These are phyloP conservation scores for Riparia riparia DNA, from an alignment of 2,113 vertebrate genomes.

Conservation along the genomic window DNA sequence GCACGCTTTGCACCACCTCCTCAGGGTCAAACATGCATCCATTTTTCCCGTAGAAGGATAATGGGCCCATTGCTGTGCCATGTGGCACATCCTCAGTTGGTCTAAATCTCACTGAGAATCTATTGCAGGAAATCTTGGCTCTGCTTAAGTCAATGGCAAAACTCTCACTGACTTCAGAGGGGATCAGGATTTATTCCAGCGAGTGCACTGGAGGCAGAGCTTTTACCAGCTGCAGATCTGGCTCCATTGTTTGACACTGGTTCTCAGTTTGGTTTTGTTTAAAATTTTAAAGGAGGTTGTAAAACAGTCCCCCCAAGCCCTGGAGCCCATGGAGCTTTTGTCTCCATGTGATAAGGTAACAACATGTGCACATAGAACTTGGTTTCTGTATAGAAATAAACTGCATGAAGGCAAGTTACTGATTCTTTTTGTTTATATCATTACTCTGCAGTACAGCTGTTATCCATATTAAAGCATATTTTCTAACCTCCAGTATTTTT, in stretches of 20 bases:
- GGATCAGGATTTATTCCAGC: neutral
- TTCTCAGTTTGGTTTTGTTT: neutral
- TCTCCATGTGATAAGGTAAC: neutral
- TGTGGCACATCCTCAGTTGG: neutral
- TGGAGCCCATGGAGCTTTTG: neutral
- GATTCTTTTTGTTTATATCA: slow-evolving; percentile 26
- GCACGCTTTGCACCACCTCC: neutral
- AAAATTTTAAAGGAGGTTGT: neutral
- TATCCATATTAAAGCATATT: slow-evolving; percentile 31
- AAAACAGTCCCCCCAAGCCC: neutral
- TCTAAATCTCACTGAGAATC: neutral
- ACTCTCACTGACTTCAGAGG: neutral
- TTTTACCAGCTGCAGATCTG: neutral
- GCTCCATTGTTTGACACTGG: neutral
- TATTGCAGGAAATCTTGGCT: neutral
- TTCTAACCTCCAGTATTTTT: slow-evolving; percentile 24
- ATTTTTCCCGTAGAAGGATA: neutral
- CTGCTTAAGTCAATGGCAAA: neutral
- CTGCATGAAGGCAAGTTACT: neutral
- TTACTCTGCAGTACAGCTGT: slow-evolving; percentile 38
- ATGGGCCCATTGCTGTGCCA: neutral
- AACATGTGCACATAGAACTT: neutral
- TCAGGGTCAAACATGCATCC: neutral
- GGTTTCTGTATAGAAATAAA: neutral
- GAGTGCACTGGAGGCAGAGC: neutral